These are phyloP conservation scores for Cirrhinus molitorella DNA, from an alignment of 2,797 vertebrate genomes.

Conservation along the genomic window DNA sequence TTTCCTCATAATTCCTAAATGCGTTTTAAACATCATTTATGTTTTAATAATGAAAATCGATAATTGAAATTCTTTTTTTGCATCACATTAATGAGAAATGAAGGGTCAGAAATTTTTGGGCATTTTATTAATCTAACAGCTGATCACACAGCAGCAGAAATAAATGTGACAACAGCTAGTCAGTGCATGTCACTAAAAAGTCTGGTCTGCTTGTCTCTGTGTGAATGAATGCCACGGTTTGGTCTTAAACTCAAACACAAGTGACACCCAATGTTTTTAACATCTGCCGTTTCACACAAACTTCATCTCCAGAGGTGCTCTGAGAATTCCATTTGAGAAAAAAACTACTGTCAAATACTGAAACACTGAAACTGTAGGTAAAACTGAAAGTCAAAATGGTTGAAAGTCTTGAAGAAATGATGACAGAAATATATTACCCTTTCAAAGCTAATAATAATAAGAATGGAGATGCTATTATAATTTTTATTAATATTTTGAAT, in stretches of 20 bases:
- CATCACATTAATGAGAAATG: not conserved
- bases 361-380: not conserved
- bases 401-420: too few relatives aligned
- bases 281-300: not conserved
- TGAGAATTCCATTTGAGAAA: not conserved
- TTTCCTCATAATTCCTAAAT: not conserved
- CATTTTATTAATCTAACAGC: too few relatives aligned
- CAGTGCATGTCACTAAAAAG: too few relatives aligned
- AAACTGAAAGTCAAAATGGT: too few relatives aligned
- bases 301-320: not conserved
- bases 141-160: not conserved
- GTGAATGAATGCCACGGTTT: too few relatives aligned
- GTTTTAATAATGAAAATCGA: not conserved
- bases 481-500: too few relatives aligned
- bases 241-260: too few relatives aligned
- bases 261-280: not conserved
- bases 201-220: not conserved
- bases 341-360: not conserved
- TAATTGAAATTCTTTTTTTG: not conserved
- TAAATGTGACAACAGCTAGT: not conserved
- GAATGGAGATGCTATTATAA: too few relatives aligned
- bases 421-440: too few relatives aligned
- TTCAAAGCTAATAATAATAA: too few relatives aligned
- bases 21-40: too few relatives aligned
- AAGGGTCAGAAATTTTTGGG: not conserved